Percentiles rank a stretch among this genome's conserved stretches.
Conservation (phyloP, 2,797 vertebrate species). For the Cyprinella venusta region DNA sequence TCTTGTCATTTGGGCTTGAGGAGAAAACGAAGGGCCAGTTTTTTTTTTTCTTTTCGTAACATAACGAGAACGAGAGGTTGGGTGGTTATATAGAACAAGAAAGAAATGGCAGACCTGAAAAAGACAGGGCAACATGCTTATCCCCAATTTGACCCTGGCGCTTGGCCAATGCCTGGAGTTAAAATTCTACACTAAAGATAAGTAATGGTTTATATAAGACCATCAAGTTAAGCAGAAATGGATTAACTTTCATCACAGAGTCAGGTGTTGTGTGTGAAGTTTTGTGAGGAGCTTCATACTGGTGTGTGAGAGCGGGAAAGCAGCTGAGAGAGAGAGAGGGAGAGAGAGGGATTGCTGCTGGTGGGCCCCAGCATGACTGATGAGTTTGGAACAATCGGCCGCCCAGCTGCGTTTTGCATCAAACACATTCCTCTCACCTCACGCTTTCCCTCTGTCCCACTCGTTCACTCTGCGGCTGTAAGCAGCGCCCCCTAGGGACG, state of each 20-base stretch:
- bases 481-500: conserved; percentile 77
- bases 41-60: conserved; percentile 12
- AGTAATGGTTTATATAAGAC: conserved; percentile 51
- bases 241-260: conserved; percentile 57
- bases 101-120: conserved; percentile 28
- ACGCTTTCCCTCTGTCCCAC: conserved; percentile 73
- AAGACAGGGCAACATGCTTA: not conserved
- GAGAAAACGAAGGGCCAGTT: conserved; percentile 64
- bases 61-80: conserved; percentile 8
- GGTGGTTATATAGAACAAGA: conserved; percentile 14
- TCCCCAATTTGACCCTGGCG: not conserved
- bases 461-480: conserved; percentile 67
- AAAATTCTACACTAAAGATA: conserved; percentile 52
- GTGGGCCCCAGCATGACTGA: conserved; percentile 83
- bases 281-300: conserved; percentile 48
- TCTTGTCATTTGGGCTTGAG: conserved; percentile 61
- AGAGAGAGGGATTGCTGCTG: conserved; percentile 67
- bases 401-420: conserved; percentile 86
- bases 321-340: conserved; percentile 11
- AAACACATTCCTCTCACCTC: conserved; percentile 85
- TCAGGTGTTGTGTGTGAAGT: conserved; percentile 58
- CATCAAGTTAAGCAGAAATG: conserved; percentile 48
- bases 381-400: conserved; percentile 82
- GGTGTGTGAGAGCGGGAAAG: conserved; percentile 39
- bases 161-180: conserved; percentile 31